phyloP scores from a whole-genome alignment of 2,113 vertebrate genomes.

The Semnornis frantzii region DNA sequence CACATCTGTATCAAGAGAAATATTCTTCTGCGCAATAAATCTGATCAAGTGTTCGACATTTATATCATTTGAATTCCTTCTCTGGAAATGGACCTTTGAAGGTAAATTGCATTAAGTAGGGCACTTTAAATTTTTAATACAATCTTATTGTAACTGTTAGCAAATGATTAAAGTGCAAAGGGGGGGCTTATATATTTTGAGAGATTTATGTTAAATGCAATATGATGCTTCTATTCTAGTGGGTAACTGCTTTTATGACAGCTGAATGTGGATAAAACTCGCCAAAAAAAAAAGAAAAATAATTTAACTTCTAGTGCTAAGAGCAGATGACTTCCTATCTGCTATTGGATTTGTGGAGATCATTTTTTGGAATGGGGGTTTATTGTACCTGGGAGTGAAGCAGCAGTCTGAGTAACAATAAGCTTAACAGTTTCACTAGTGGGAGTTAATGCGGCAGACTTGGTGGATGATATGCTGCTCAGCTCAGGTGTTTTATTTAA shows the following conservation, averaged over 20 bases:
- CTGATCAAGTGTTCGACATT: conserved; percentile 81
- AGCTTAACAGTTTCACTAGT: background rate
- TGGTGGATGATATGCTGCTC: accelerated
- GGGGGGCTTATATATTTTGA: conserved; percentile 59
- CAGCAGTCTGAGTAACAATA: background rate
- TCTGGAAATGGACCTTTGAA: conserved; percentile 88
- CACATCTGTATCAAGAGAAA: conserved; percentile 71
- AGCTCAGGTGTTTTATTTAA: background rate
- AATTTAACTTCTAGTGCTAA: background rate
- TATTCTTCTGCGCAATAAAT: conserved; percentile 81
- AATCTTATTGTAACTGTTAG: conserved; percentile 92
- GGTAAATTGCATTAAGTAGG: conserved; percentile 88
- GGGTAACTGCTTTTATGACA: background rate
- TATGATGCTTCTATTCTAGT: background rate
- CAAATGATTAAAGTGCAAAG: conserved; percentile 82
- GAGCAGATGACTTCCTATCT: background rate
- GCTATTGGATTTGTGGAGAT: background rate
- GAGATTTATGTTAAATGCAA: conserved; percentile 65
- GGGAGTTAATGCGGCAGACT: background rate
- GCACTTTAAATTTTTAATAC: conserved; percentile 92
- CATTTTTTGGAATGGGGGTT: background rate
- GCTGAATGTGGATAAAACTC: background rate
- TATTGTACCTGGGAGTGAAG: background rate
- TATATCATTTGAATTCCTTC: conserved; percentile 80
- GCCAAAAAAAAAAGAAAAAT: background rate